These are phyloP conservation scores for Charadrius vociferus DNA, from an alignment of 2,113 vertebrate genomes.

Conservation along the genomic window DNA sequence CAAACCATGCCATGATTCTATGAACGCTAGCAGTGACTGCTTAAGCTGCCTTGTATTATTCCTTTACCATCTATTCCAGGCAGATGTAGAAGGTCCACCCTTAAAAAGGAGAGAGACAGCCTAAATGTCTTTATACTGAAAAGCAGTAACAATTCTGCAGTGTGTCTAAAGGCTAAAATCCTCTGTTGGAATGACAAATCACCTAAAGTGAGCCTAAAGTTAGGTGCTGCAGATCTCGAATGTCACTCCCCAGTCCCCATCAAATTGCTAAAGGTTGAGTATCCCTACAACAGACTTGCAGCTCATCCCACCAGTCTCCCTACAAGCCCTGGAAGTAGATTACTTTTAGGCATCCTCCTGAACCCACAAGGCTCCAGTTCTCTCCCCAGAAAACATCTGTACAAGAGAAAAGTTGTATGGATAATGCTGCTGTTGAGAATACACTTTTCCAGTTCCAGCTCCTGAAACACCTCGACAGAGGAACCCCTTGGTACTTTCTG, in stretches of 20 bases:
- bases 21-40: neutral
- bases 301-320: neutral
- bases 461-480: neutral
- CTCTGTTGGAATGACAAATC: neutral
- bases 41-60: neutral
- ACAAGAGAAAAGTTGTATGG: neutral
- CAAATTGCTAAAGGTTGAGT: neutral
- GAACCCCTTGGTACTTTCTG: neutral
- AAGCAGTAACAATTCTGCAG: neutral
- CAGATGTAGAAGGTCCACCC: neutral
- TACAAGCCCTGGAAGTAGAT: neutral
- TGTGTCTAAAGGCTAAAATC: neutral
- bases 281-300: neutral
- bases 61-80: neutral
- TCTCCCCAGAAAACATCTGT: neutral
- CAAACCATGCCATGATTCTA: neutral
- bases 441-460: neutral
- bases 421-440: neutral
- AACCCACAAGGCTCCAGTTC: neutral
- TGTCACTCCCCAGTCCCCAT: neutral
- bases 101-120: neutral
- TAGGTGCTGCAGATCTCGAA: neutral
- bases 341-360: neutral
- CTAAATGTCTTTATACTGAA: neutral
- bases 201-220: neutral